A percentile compares a stretch with the other conserved stretches of the same genome.
These are phyloP conservation scores for Scaptomyza tumidula DNA, from an alignment of 2,888 invertebrate genomes.

Conservation along the genomic window DNA sequence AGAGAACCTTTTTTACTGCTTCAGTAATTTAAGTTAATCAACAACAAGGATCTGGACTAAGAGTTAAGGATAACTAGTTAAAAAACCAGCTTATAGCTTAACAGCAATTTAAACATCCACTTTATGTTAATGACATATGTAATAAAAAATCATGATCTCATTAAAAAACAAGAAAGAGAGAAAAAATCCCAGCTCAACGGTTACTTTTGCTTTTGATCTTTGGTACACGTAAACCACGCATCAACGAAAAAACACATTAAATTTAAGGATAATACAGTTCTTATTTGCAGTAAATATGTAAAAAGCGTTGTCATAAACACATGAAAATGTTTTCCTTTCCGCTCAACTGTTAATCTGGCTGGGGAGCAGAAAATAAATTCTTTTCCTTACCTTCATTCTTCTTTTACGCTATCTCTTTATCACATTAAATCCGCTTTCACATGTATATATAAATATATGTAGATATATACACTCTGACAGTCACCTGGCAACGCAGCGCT, in stretches of 20 bases:
- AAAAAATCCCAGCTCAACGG: constrained; percentile 24
- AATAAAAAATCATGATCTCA: neutral
- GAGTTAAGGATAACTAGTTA: no score
- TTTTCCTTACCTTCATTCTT: constrained; percentile 15
- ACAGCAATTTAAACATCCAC: no score
- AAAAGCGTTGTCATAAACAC: constrained; percentile 25
- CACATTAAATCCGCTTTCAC: constrained; percentile 17
- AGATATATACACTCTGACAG: constrained; percentile 13
- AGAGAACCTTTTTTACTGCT: neutral
- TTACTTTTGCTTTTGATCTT: constrained; percentile 10
- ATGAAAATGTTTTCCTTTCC: constrained; percentile 41
- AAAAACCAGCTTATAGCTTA: no score
- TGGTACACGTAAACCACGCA: neutral
- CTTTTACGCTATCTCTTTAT: constrained; percentile 7
- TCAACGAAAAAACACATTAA: constrained; percentile 32
- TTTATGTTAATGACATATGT: constrained; percentile 6
- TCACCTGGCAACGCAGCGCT: constrained; percentile 52
- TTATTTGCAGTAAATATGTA: constrained; percentile 1
- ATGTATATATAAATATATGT: constrained; percentile 5
- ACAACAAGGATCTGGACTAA: neutral
- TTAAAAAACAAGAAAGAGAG: neutral
- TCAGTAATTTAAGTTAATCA: neutral
- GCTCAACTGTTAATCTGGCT: constrained; percentile 40
- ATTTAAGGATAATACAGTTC: constrained; percentile 29
- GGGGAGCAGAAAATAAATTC: constrained; percentile 14